Evolutionary conservation across 2,888 invertebrate genomes (phyloP).

Genomic region (Agriotes lineatus): DNA sequence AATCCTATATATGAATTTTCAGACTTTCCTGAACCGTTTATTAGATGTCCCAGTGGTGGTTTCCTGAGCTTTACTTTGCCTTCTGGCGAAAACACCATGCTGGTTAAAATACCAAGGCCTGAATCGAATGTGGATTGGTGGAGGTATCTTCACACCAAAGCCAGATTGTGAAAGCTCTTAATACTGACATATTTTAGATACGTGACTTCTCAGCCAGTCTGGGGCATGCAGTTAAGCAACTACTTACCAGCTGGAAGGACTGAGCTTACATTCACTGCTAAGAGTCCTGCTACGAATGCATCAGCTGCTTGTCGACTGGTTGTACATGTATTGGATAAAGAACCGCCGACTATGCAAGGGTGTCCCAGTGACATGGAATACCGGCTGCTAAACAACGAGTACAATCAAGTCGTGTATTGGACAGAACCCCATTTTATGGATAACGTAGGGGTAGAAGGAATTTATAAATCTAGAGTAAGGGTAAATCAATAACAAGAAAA

Average conservation of each 20-base stretch:
- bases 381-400: slow-evolving; percentile 69
- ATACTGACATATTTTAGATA: slow-evolving; percentile 65
- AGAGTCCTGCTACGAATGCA: slow-evolving; percentile 69
- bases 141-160: slow-evolving; percentile 64
- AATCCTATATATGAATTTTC: not conserved
- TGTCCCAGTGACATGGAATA: slow-evolving; percentile 76
- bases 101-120: slow-evolving; percentile 69
- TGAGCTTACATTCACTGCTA: slow-evolving; percentile 72
- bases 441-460: slow-evolving; percentile 69
- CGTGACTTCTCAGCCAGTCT: slow-evolving; percentile 72
- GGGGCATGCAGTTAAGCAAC: slow-evolving; percentile 73
- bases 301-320: slow-evolving; percentile 72
- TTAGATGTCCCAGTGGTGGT: slow-evolving; percentile 72
- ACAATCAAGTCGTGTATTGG: slow-evolving; percentile 72
- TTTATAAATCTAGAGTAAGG: slow-evolving; percentile 73
- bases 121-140: slow-evolving; percentile 77
- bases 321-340: slow-evolving; percentile 72
- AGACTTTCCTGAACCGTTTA: slow-evolving; percentile 69
- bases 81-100: slow-evolving; percentile 65
- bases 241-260: slow-evolving; percentile 72
- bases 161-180: not conserved
- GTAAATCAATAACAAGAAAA: not conserved
- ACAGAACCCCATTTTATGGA: slow-evolving; percentile 74
- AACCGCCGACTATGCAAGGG: slow-evolving; percentile 69
- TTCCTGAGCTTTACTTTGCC: slow-evolving; percentile 72